A percentile compares a stretch with the other conserved stretches of the same genome.
These are phyloP conservation scores for Drosophila gunungcola DNA, from an alignment of 1,140 invertebrate species.

Conservation along the genomic window DNA sequence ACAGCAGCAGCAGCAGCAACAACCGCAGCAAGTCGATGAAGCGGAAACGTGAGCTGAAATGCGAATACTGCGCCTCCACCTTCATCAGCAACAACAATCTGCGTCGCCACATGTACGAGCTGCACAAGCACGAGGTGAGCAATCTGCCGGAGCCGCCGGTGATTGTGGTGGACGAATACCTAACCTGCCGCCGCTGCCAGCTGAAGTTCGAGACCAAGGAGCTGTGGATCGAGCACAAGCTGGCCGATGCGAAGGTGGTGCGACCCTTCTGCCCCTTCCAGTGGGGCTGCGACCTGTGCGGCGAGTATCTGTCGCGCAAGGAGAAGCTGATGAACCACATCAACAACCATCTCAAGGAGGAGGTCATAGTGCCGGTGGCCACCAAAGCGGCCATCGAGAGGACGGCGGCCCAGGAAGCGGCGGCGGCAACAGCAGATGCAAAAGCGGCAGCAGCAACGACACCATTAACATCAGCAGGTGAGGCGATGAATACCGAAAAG, in stretches of 20 bases:
- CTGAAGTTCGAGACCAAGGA: slow-evolving; percentile 68
- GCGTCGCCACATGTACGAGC: slow-evolving; percentile 81
- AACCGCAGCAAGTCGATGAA: slow-evolving; percentile 69
- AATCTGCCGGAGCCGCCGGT: slow-evolving; percentile 72
- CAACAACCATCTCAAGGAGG: slow-evolving; percentile 79
- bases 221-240: slow-evolving; percentile 83
- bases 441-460: not conserved
- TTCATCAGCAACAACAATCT: slow-evolving; percentile 84
- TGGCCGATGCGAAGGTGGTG: slow-evolving; percentile 74
- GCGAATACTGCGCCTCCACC: slow-evolving; percentile 82
- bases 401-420: slow-evolving; percentile 1
- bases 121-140: slow-evolving; percentile 83
- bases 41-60: slow-evolving; percentile 81
- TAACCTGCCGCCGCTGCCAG: slow-evolving; percentile 71
- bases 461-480: not conserved
- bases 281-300: slow-evolving; percentile 84
- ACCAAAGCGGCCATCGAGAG: slow-evolving; percentile 18
- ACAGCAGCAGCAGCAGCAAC: slow-evolving; percentile 12
- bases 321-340: slow-evolving; percentile 84
- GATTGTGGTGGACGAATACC: slow-evolving; percentile 65
- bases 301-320: slow-evolving; percentile 81
- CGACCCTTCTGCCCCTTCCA: slow-evolving; percentile 82
- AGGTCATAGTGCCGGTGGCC: slow-evolving; percentile 73
- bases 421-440: not conserved
- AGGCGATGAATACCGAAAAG: not conserved